Evolutionary conservation across 2,113 vertebrate genomes (phyloP), one percentile per base, ranked within the genome.

Genomic region (Cyanoderma ruficeps): DNA sequence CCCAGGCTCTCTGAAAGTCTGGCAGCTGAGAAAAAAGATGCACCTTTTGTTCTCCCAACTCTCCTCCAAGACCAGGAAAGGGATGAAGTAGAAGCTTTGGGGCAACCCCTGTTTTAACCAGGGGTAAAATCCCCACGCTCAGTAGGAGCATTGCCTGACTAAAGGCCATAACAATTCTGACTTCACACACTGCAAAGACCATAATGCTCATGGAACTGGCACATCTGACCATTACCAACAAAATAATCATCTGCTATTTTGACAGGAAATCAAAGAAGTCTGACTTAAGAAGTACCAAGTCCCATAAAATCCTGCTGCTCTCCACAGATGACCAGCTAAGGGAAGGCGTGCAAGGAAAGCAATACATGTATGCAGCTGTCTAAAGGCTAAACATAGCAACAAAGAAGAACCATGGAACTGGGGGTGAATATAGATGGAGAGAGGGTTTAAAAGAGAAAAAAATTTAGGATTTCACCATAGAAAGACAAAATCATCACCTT

Each of bases 251-350:
- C 85, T 9, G 5, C 56, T 94, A 56, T 78, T 95, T 52, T 83
- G 85, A 95, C 83, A 93, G 71, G 68, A 96, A 90, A 94, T 90
- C 90, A 92, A 93, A 91, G 39, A 64, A 86, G 23, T 47, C 35
- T 74, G 46, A 70, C 50, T 95, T 31, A 44, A 75, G 61, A 94
- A 92, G 49, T n/a, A 87, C 21, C 47, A 56, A 16, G 35, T 86
- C 71, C 60, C 65, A 77, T 49, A 75, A 92, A 90, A 94, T 49
- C 64, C 75, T 71, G 15, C 17, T 72, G 15, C 47, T 86, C 39
- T 49, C 49, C 52, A 37, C 37, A 88, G 79, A 52, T 24, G 12
- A 74, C 69, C 68, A 75, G 67, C 55, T 47, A 53, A 11, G n/a
- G 15, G 39, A 75, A 47, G n/a, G 30, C 49, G 61, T 63, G 13